Evolutionary conservation across 2,113 vertebrate genomes (phyloP).

Genomic region (Phylloscopus trochiloides): DNA sequence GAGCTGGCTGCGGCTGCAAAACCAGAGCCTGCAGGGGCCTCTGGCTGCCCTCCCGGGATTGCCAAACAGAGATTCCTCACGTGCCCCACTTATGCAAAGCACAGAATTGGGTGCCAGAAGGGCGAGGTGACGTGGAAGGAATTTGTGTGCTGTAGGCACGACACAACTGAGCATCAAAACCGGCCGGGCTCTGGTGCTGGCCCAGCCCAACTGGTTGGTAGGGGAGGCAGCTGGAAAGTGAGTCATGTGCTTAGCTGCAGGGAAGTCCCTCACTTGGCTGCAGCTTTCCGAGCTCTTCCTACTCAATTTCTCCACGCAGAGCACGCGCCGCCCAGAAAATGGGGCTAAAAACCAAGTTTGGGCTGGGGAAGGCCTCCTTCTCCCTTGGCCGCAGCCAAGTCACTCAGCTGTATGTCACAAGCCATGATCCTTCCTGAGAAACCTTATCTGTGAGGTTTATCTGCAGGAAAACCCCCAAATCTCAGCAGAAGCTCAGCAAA

Average conservation of each 20-base stretch:
- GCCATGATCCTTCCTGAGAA: not conserved
- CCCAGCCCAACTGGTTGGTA: not conserved
- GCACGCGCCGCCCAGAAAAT: not conserved
- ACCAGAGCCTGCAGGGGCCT: conserved; percentile 28
- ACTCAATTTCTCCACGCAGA: not conserved
- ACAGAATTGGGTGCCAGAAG: rapidly evolving
- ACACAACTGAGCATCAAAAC: not conserved
- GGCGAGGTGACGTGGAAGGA: not conserved
- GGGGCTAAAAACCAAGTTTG: not conserved
- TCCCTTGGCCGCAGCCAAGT: not conserved
- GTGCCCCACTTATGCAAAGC: not conserved
- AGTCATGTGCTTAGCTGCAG: not conserved
- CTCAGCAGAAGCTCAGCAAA: not conserved
- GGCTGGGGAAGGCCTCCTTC: not conserved
- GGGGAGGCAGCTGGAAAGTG: not conserved
- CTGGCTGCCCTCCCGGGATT: not conserved
- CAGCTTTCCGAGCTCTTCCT: not conserved
- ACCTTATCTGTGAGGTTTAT: not conserved
- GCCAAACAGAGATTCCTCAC: not conserved
- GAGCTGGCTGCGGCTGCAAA: not conserved
- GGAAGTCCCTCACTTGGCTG: not conserved
- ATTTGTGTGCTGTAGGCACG: conserved; percentile 6
- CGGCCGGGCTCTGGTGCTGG: not conserved
- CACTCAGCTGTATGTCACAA: not conserved
- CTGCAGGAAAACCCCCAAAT: not conserved